Evolutionary conservation across 1,140 invertebrate species (phyloP).

Genomic region (Thaumetopoea pityocampa): DNA sequence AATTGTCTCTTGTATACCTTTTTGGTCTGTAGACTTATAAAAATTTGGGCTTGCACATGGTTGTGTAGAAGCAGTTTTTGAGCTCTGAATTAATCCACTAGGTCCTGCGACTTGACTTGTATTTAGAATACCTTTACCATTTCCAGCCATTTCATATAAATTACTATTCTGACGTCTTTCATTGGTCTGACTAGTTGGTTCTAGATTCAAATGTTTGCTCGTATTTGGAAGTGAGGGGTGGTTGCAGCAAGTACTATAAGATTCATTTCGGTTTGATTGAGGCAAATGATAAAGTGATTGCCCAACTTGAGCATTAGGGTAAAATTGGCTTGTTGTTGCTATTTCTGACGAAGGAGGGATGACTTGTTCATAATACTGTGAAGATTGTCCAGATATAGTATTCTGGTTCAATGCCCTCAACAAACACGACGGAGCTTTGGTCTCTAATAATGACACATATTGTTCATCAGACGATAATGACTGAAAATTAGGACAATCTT

Average conservation of each 20-base stretch:
- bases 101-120: conserved; percentile 18
- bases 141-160: not conserved
- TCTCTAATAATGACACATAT: conserved; percentile 1
- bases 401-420: too few species aligned
- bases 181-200: not conserved
- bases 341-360: too few species aligned
- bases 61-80: not conserved
- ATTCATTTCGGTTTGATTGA: not conserved
- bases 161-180: not conserved
- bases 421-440: not conserved
- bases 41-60: not conserved
- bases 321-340: too few species aligned
- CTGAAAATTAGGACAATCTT: not conserved
- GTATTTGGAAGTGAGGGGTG: not conserved
- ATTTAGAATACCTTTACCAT: not conserved
- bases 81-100: not conserved
- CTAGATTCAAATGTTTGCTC: not conserved
- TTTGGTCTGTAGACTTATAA: not conserved
- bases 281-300: too few species aligned
- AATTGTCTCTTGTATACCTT: not conserved
- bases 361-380: too few species aligned
- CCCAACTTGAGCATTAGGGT: too few species aligned
- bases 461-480: conserved; percentile 7
- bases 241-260: too few species aligned
- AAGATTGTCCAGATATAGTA: too few species aligned